Evolutionary conservation across 2,888 invertebrate species (phyloP), one percentile per base, ranked within the genome.

Genomic region (Hofmannophila pseudospretella): DNA sequence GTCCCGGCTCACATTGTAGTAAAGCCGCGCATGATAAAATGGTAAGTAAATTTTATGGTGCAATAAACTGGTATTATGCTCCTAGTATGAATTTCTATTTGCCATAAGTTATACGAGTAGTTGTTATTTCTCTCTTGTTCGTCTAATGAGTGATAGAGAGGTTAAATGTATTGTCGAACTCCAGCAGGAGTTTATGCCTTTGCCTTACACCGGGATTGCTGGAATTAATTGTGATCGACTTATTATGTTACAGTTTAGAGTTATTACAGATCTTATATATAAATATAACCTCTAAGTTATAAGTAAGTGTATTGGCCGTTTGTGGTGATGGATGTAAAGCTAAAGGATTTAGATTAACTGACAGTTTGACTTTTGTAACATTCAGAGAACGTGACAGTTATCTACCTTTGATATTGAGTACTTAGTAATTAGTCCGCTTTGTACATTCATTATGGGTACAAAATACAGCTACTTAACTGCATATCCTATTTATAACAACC

Each of bases 11-110:
- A 64, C 68, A 58, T 51, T 61, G 66, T 67, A 58, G 57, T 62
- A 59, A 75, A 71, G 68, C 68, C 58, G 51, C 56, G 55, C 69
- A 71, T 77, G 73, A 72, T 76, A 76, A 76, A 75, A 78, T 75
- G 65, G 59, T 75, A 76, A 80, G 68, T 76, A 59, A 74, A 74
- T 49, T 82, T 82, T 84, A 84, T 75, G 73, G 51, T 59, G 73
- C 57, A 72, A 79, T 81, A 80, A 79, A 69, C 54, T 55, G 54
- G 63, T 54, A 67, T 72, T 71, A 70, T 63, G 50, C 57, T 51
- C 51, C 39, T 64, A 52, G 61, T 64, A 67, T 67, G 67, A 69
- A 67, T 71, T 73, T 65, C 57, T 69, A 65, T 66, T 49, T 41
- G 27, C 36, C 28, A 31, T 34, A 22, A 36, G 34, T 31, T 34